These are phyloP conservation scores for Polypedilum vanderplanki DNA, from an alignment of 1,140 invertebrate species.

Conservation along the genomic window DNA sequence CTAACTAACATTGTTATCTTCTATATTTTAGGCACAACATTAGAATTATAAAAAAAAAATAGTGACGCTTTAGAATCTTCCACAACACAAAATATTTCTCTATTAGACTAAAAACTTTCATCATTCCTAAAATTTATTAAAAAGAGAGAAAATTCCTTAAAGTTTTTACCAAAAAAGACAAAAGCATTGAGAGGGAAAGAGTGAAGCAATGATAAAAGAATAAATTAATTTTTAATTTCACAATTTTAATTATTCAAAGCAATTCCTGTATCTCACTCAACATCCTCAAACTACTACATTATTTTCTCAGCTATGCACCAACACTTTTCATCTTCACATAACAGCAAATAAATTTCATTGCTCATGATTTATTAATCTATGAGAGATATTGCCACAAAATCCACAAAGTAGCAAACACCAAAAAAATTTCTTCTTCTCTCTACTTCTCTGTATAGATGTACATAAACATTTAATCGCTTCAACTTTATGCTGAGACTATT, in stretches of 20 bases:
- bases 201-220: background rate
- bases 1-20: too few species aligned
- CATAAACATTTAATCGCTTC: conserved; percentile 26
- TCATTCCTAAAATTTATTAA: background rate
- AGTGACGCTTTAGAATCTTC: too few species aligned
- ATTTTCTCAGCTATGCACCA: conserved; percentile 22
- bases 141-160: background rate
- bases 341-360: conserved; percentile 19
- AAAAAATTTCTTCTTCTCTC: background rate
- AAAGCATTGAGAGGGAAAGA: too few species aligned
- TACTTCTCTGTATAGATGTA: background rate
- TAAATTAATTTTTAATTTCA: conserved; percentile 26
- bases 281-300: background rate
- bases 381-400: conserved; percentile 23
- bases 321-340: conserved; percentile 26
- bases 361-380: conserved; percentile 27
- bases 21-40: too few species aligned
- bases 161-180: too few species aligned
- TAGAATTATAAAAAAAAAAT: too few species aligned
- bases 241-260: conserved; percentile 26
- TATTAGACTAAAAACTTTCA: too few species aligned
- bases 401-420: conserved; percentile 23
- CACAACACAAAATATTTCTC: too few species aligned
- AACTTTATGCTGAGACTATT: background rate
- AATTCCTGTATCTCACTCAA: background rate